Conservation (phyloP, 2,113 vertebrate species). For the Morone saxatilis region DNA sequence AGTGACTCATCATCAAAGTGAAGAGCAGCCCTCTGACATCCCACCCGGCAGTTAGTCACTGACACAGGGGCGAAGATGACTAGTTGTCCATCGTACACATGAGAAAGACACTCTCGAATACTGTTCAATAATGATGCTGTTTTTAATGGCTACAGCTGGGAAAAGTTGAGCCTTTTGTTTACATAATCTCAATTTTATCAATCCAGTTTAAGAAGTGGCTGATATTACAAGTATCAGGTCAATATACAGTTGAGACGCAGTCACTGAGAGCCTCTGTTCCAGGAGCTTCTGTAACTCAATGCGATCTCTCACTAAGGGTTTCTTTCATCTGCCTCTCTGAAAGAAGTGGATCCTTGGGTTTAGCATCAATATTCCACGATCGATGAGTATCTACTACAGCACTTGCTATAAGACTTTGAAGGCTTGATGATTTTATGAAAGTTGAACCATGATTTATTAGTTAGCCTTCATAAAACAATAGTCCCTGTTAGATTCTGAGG, state of each 20-base stretch:
- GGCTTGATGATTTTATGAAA: constrained; percentile 7
- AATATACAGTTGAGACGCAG: not conserved
- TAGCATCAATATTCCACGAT: not conserved
- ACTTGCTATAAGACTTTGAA: not conserved
- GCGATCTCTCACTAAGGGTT: not conserved
- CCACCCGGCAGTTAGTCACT: constrained; percentile 64
- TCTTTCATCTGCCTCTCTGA: constrained; percentile 24
- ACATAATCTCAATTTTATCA: not conserved
- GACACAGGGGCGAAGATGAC: constrained; percentile 47
- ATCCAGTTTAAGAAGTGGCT: not conserved
- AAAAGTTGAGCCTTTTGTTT: constrained; percentile 14
- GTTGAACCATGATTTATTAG: constrained; percentile 4
- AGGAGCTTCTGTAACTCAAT: not conserved
- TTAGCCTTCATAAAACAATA: not conserved
- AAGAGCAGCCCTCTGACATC: constrained; percentile 66
- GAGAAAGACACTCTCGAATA: not conserved
- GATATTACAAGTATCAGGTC: not conserved
- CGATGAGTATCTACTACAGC: not conserved
- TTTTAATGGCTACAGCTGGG: not conserved
- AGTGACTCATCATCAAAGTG: constrained; percentile 73
- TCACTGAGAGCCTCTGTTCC: not conserved
- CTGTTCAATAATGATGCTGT: not conserved
- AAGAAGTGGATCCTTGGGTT: constrained; percentile 6
- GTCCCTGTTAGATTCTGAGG: not conserved
- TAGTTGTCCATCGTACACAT: not conserved